Conservation (phyloP, 2,888 invertebrate species). For the Copidosoma aretas region DNA sequence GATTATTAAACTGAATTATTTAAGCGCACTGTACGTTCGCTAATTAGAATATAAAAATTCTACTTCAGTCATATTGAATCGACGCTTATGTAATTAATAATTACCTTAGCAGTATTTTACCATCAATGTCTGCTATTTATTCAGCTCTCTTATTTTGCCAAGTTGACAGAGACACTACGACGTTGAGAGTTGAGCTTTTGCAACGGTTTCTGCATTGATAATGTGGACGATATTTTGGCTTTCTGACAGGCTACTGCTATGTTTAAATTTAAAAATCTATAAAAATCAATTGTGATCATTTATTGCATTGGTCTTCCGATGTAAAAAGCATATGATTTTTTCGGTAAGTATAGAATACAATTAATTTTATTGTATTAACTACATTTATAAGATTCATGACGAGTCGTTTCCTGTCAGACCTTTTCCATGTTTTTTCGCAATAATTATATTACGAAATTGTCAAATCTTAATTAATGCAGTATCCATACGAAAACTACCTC, state of each 20-base stretch:
- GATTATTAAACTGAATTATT: too few species aligned
- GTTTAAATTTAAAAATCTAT: slow-evolving; percentile 84
- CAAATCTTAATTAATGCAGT: background rate
- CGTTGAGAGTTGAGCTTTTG: slow-evolving; percentile 60
- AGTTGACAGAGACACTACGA: slow-evolving; percentile 64
- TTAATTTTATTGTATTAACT: too few species aligned
- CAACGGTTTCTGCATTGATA: slow-evolving; percentile 59
- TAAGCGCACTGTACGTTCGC: background rate
- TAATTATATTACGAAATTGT: background rate
- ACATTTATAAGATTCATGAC: slow-evolving; percentile 24
- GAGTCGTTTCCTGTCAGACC: background rate
- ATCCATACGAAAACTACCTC: too few species aligned
- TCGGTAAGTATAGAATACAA: slow-evolving; percentile 45
- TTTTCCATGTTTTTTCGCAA: background rate
- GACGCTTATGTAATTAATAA: too few species aligned
- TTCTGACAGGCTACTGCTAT: slow-evolving; percentile 90
- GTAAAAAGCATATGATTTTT: too few species aligned
- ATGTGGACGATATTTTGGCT: slow-evolving; percentile 88
- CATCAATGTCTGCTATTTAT: background rate
- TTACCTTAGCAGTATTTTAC: slow-evolving; percentile 3
- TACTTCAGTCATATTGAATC: too few species aligned
- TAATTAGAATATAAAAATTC: slow-evolving; percentile 15
- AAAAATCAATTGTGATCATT: slow-evolving; percentile 41
- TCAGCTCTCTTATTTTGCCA: slow-evolving; percentile 50
- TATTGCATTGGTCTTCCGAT: background rate